Percentiles rank a stretch among this genome's conserved stretches.
Evolutionary conservation across 2,888 invertebrate species (phyloP).

Genomic region (Gari tellinella): DNA sequence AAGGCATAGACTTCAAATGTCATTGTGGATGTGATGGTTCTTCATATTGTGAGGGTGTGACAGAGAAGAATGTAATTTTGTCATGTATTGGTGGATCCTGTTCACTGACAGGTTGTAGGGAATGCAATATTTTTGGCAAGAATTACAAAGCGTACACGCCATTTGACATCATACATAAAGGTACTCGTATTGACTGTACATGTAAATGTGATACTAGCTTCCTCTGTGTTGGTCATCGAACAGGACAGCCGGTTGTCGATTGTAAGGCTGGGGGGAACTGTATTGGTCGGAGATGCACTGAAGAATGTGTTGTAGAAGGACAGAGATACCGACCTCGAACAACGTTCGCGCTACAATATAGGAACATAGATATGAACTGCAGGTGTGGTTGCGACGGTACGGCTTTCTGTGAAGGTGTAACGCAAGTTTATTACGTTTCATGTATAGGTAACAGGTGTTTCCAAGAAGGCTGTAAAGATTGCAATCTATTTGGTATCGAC

Average conservation of each 20-base stretch:
- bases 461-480: conserved; percentile 60
- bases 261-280: conserved; percentile 29
- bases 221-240: conserved; percentile 50
- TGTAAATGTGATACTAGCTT: conserved; percentile 72
- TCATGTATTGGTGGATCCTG: conserved; percentile 51
- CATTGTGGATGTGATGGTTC: conserved; percentile 64
- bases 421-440: conserved; percentile 27
- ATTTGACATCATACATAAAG: conserved; percentile 43
- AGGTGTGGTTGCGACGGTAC: conserved; percentile 54
- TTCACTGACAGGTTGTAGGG: conserved; percentile 31
- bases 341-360: conserved; percentile 56
- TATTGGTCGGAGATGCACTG: conserved; percentile 27
- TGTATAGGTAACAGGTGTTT: conserved; percentile 45
- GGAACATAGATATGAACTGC: conserved; percentile 47
- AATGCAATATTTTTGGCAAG: conserved; percentile 40
- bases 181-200: conserved; percentile 59
- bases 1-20: conserved; percentile 50
- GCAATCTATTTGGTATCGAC: conserved; percentile 62
- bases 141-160: conserved; percentile 18
- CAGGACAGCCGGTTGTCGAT: conserved; percentile 12
- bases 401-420: conserved; percentile 46
- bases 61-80: conserved; percentile 18
- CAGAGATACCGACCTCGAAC: conserved; percentile 58
- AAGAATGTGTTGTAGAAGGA: conserved; percentile 43
- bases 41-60: conserved; percentile 54